Conservation (phyloP, 2,113 vertebrate genomes). For the Axis porcinus region DNA sequence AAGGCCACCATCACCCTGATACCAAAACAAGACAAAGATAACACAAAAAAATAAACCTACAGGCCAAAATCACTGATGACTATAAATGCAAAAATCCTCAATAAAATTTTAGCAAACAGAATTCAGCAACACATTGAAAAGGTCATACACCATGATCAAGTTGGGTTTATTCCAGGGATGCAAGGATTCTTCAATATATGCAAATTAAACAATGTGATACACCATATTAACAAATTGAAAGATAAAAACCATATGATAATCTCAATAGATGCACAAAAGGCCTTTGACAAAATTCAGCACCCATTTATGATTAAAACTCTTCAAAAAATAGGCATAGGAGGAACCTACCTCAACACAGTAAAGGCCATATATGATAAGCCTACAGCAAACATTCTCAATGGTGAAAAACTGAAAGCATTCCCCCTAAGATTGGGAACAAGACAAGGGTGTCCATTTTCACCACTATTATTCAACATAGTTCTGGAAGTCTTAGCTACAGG, state of each 20-base stretch:
- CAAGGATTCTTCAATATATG: not conserved
- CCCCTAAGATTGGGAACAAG: not conserved
- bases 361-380: not conserved
- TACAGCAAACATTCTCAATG: not conserved
- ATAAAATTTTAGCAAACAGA: not conserved
- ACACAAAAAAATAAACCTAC: not conserved
- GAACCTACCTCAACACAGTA: not conserved
- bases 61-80: not conserved
- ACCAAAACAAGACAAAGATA: not conserved
- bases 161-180: not conserved
- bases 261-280: not conserved
- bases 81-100: not conserved
- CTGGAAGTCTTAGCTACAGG: not conserved
- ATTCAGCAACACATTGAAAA: not conserved
- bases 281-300: not conserved
- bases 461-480: not conserved
- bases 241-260: not conserved
- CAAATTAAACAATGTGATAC: not conserved
- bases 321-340: not conserved
- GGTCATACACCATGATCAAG: not conserved
- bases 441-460: not conserved
- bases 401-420: not conserved
- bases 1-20: not conserved
- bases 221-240: not conserved
- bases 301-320: not conserved